phyloP scores from a whole-genome alignment of 1,140 invertebrate genomes.

The Apis cerana region DNA sequence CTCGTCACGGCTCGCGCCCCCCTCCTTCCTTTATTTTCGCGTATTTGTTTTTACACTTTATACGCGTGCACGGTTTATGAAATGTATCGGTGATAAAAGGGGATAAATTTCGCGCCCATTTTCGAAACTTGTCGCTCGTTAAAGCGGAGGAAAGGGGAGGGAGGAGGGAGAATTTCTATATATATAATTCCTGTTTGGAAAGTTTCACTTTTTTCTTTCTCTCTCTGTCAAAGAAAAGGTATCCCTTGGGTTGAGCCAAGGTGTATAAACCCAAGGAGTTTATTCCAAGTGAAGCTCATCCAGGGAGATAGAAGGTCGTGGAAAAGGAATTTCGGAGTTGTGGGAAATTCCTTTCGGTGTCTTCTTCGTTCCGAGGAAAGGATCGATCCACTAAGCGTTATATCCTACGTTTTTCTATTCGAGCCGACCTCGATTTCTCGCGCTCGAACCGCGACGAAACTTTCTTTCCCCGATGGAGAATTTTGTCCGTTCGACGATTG shows the following conservation, averaged over 20 bases:
- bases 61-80: no score
- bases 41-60: no score
- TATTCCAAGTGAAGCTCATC: slow-evolving; percentile 17
- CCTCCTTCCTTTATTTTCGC: no score
- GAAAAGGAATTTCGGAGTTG: slow-evolving; percentile 30
- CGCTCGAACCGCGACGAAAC: not conserved
- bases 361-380: slow-evolving; percentile 3
- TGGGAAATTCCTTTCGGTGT: slow-evolving; percentile 17
- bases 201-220: not conserved
- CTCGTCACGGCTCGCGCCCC: not conserved
- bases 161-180: no score
- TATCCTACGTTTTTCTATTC: no score
- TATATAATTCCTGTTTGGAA: no score
- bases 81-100: no score
- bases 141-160: no score
- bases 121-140: no score
- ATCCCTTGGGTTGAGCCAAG: not conserved
- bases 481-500: no score
- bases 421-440: not conserved
- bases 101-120: no score
- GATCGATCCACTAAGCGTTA: slow-evolving; percentile 17
- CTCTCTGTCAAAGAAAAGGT: not conserved
- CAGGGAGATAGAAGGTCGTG: slow-evolving; percentile 28
- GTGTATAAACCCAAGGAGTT: slow-evolving; percentile 17
- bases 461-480: not conserved